Evolutionary conservation across 1,140 invertebrate species (phyloP).

Genomic region (Pseudomyrmex sp.): DNA sequence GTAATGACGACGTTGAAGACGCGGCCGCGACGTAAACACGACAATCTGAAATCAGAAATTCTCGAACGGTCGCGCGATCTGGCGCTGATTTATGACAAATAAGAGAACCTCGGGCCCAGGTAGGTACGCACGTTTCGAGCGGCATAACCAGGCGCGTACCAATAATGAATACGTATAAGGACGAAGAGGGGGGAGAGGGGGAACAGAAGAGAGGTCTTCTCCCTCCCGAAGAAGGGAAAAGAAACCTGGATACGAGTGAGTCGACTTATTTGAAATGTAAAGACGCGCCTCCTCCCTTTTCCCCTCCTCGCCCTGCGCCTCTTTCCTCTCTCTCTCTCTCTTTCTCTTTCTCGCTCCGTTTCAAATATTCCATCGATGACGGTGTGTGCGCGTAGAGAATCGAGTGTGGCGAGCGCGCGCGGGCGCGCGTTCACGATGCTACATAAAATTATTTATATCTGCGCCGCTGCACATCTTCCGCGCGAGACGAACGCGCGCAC

Average conservation of each 20-base stretch:
- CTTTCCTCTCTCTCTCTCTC: constrained; percentile 22
- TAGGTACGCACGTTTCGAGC: constrained; percentile 74
- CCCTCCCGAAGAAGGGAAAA: constrained; percentile 32
- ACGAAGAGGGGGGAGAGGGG: constrained; percentile 54
- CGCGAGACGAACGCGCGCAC: constrained; percentile 24
- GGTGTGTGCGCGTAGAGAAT: constrained; percentile 71
- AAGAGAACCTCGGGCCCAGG: constrained; percentile 75
- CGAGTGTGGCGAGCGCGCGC: constrained; percentile 79
- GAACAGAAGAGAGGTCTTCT: constrained; percentile 15
- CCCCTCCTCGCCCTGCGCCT: not conserved
- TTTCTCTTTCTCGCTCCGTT: constrained; percentile 5
- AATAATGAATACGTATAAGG: constrained; percentile 84
- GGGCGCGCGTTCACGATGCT: constrained; percentile 76
- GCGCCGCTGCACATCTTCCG: constrained; percentile 56
- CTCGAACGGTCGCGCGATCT: constrained; percentile 71
- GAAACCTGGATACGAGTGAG: constrained; percentile 68
- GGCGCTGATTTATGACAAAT: constrained; percentile 82
- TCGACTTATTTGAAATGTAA: constrained; percentile 84
- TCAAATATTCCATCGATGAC: constrained; percentile 75
- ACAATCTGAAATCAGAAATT: constrained; percentile 68
- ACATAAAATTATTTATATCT: constrained; percentile 81
- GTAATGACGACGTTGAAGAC: not conserved
- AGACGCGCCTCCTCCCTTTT: constrained; percentile 75
- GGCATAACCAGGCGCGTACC: constrained; percentile 78
- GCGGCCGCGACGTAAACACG: constrained; percentile 31